phyloP scores from a whole-genome alignment of 64 coral and sea anemone genomes.

The Anthopleura sola region DNA sequence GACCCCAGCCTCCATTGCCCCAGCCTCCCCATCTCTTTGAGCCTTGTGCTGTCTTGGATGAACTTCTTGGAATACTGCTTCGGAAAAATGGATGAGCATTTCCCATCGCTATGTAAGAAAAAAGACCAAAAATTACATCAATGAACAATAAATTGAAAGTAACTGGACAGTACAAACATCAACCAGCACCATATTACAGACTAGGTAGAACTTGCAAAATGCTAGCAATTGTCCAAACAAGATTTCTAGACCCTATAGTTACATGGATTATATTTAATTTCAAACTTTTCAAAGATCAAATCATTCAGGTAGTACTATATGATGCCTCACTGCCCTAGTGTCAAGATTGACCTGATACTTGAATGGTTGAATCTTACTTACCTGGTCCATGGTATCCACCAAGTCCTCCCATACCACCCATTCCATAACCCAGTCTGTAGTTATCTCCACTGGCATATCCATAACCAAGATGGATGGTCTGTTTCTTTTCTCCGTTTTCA shows the following conservation, averaged over 20 bases:
- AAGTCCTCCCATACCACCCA: conserved; percentile 62
- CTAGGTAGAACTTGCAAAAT: too few relatives aligned
- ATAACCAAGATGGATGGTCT: conserved; percentile 1
- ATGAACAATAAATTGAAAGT: background rate
- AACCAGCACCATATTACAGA: too few relatives aligned
- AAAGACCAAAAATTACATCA: background rate
- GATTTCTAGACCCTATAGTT: too few relatives aligned
- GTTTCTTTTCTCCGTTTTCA: conserved; percentile 10
- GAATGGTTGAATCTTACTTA: background rate
- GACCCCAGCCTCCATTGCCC: conserved; percentile 43
- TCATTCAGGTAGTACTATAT: too few relatives aligned
- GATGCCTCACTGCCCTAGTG: too few relatives aligned
- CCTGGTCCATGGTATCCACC: conserved; percentile 24
- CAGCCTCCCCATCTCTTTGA: conserved; percentile 33
- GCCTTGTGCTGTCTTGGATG: background rate
- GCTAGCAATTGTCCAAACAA: background rate
- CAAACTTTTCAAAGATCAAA: too few relatives aligned
- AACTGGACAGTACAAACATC: too few relatives aligned
- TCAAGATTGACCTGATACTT: background rate
- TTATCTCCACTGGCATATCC: conserved; percentile 19
- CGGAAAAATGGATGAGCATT: conserved; percentile 19
- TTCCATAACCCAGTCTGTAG: conserved; percentile 73
- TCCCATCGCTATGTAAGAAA: background rate
- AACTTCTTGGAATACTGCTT: conserved; percentile 7
- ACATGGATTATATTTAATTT: too few relatives aligned